A percentile compares a stretch with the other conserved stretches of the same genome.
Conservation (phyloP, 2,113 vertebrate species). For the Prunella himalayana region DNA sequence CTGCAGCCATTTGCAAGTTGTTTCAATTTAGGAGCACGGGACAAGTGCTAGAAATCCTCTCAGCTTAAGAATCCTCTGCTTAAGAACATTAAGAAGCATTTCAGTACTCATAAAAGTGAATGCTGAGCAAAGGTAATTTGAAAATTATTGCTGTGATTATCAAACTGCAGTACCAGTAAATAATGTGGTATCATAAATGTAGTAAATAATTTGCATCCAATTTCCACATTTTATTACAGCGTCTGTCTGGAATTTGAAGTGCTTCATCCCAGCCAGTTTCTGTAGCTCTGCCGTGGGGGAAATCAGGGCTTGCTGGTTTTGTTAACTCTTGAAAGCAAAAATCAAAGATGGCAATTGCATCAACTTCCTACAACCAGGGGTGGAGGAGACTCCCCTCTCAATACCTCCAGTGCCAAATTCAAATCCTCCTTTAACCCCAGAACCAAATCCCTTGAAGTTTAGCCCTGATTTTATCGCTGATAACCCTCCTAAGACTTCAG, state of each 20-base stretch:
- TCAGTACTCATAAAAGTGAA: not conserved
- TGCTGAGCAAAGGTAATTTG: slow-evolving; percentile 22
- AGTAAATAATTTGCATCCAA: slow-evolving; percentile 24
- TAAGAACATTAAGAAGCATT: not conserved
- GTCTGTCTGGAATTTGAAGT: not conserved
- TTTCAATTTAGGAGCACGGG: not conserved
- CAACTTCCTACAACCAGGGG: not conserved
- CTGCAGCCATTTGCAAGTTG: not conserved
- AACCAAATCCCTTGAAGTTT: not conserved
- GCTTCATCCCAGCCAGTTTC: not conserved
- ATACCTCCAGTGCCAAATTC: not conserved
- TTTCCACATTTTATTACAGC: not conserved
- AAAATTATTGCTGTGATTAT: slow-evolving; percentile 32
- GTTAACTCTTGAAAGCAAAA: not conserved
- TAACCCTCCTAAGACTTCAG: not conserved
- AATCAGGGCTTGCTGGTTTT: not conserved
- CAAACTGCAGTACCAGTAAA: slow-evolving; percentile 17
- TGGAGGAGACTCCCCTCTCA: not conserved
- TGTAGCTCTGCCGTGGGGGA: not conserved
- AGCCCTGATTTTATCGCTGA: not conserved
- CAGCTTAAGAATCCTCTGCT: not conserved
- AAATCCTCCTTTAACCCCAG: not conserved
- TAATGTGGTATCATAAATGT: not conserved
- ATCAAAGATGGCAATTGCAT: not conserved
- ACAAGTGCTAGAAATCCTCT: not conserved